Percentiles rank a stretch among this genome's conserved stretches.
Conservation (phyloP, 1,140 invertebrate species). For the Nylanderia fulva region DNA sequence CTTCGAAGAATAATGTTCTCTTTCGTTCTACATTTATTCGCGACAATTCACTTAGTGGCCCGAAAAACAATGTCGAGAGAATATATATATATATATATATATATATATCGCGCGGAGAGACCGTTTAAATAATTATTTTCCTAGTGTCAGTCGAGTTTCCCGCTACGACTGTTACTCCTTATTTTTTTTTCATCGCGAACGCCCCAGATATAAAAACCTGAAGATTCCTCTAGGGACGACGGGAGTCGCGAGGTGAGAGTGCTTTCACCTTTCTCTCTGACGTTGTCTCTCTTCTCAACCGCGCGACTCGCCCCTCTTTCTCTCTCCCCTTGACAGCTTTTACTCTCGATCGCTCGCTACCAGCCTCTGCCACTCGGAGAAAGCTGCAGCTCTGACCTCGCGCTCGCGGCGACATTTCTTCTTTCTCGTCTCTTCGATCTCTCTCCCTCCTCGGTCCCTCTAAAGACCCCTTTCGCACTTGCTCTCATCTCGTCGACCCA, state of each 20-base stretch:
- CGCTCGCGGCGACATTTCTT: slow-evolving; percentile 72
- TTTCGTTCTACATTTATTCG: background rate
- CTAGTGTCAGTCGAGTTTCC: background rate
- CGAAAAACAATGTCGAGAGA: too few relatives aligned
- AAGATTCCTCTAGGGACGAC: slow-evolving; percentile 62
- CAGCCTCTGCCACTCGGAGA: slow-evolving; percentile 76
- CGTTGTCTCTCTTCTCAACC: slow-evolving; percentile 69
- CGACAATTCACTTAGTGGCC: background rate
- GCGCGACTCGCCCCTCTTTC: slow-evolving; percentile 62
- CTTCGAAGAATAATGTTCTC: slow-evolving; percentile 65
- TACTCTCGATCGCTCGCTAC: slow-evolving; percentile 83
- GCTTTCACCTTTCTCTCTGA: slow-evolving; percentile 85
- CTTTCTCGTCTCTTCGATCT: slow-evolving; percentile 29
- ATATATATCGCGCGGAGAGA: background rate
- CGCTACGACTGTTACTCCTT: slow-evolving; percentile 43
- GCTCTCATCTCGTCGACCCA: slow-evolving; percentile 38
- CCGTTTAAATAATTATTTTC: background rate
- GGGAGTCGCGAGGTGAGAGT: slow-evolving; percentile 80
- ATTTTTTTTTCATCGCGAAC: background rate
- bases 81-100: too few relatives aligned
- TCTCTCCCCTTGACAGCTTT: slow-evolving; percentile 80
- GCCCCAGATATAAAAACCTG: slow-evolving; percentile 60
- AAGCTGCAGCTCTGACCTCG: slow-evolving; percentile 79
- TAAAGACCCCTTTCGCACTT: slow-evolving; percentile 37
- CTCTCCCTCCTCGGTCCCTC: slow-evolving; percentile 2